Evolutionary conservation across 2,797 vertebrate species (phyloP).

Genomic region (Helicolenus hilgendorfi): DNA sequence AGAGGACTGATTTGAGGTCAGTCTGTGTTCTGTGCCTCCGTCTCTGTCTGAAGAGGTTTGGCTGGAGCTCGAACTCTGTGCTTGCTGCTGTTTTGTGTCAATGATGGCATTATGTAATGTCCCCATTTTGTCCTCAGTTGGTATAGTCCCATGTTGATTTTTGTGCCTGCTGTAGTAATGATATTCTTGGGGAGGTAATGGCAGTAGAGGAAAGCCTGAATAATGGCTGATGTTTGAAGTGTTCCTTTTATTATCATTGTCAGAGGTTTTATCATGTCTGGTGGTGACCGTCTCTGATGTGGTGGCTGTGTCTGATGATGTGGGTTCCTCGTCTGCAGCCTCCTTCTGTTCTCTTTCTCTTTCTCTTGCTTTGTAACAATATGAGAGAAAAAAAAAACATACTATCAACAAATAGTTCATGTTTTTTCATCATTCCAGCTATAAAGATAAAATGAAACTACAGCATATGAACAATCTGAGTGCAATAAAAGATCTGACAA

Average conservation of each 20-base stretch:
- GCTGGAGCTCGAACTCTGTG: constrained; percentile 6
- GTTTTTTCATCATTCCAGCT: not conserved
- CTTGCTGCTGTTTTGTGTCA: constrained; percentile 37
- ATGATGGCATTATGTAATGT: constrained; percentile 77
- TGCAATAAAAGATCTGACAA: not conserved
- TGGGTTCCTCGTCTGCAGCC: constrained; percentile 4
- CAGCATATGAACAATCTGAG: not conserved
- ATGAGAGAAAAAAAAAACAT: not conserved
- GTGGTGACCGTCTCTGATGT: constrained; percentile 8
- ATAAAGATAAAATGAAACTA: not conserved
- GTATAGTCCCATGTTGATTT: not conserved
- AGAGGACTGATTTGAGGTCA: constrained; percentile 21
- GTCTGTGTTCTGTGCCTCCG: constrained; percentile 11
- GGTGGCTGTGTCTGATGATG: constrained; percentile 16
- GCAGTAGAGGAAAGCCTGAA: constrained; percentile 80
- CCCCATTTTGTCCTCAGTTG: constrained; percentile 89
- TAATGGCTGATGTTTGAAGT: constrained; percentile 42
- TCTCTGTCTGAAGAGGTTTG: constrained; percentile 28
- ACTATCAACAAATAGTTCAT: not conserved
- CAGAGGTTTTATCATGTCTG: constrained; percentile 12
- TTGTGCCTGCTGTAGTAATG: constrained; percentile 26
- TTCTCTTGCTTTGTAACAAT: constrained; percentile 72
- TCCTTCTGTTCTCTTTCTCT: constrained; percentile 35
- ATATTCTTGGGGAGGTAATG: constrained; percentile 81
- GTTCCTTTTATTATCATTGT: not conserved